phyloP scores from a whole-genome alignment of 35 echinoderm and acorn worm genomes.

The Amphiura filiformis region DNA sequence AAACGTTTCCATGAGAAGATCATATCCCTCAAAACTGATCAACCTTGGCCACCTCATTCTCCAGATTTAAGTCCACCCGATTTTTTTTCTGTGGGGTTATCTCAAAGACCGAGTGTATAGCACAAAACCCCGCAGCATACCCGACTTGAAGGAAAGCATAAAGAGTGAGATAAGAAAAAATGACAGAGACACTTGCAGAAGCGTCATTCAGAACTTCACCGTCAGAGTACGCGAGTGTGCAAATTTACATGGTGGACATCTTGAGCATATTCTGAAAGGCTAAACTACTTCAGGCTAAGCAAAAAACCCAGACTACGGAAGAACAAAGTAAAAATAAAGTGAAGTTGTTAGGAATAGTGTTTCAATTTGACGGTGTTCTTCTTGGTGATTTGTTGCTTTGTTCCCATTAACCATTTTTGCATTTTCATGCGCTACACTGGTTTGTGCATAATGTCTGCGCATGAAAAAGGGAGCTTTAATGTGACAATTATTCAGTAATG shows the following conservation, averaged over 20 bases:
- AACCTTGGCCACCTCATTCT: constrained; percentile 8
- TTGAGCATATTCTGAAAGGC: neutral
- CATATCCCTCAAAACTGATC: neutral
- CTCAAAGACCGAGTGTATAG: constrained; percentile 15
- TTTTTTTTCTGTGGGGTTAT: constrained; percentile 17
- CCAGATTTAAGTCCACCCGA: constrained; percentile 18
- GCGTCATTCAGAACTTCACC: neutral
- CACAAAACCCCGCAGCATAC: neutral
- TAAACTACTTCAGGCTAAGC: too few relatives aligned
- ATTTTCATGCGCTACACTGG: too few relatives aligned
- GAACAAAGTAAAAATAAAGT: too few relatives aligned
- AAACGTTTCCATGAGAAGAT: neutral
- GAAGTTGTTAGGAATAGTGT: too few relatives aligned
- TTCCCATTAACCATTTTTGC: too few relatives aligned
- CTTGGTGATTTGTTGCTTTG: too few relatives aligned
- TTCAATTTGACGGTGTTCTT: too few relatives aligned
- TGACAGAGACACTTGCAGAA: neutral
- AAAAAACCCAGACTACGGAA: too few relatives aligned
- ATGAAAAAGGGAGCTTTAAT: too few relatives aligned
- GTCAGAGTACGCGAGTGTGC: neutral
- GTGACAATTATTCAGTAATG: too few relatives aligned
- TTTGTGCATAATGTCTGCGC: too few relatives aligned
- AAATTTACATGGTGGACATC: neutral
- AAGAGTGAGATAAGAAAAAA: neutral
- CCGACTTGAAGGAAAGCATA: neutral